Evolutionary conservation across 2,888 invertebrate species (phyloP).

Genomic region (Homarus gammarus): DNA sequence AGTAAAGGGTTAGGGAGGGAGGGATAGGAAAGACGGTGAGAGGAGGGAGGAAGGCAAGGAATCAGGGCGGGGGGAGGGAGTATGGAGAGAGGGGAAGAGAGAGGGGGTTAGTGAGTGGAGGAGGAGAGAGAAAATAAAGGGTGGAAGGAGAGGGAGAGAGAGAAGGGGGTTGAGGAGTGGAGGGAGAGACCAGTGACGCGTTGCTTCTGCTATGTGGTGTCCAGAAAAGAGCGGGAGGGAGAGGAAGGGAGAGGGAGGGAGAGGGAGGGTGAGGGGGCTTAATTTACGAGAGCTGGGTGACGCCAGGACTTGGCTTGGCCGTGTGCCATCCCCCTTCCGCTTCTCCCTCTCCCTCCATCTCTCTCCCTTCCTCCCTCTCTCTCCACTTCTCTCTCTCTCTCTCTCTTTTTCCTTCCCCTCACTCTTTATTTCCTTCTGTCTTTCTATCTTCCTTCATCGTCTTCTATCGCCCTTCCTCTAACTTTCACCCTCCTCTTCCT

Average conservation of each 20-base stretch:
- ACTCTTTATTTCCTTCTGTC: not conserved
- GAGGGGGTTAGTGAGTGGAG: no score
- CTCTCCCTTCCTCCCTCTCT: not conserved
- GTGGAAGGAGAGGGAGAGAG: not conserved
- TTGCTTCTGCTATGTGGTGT: no score
- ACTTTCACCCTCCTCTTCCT: not conserved
- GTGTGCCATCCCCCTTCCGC: constrained; percentile 4
- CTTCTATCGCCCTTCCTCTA: not conserved
- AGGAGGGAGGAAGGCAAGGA: no score
- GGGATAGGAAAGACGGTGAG: no score
- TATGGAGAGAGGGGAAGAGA: no score
- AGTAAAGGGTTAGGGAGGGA: no score
- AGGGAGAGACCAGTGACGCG: not conserved
- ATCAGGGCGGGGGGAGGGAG: no score
- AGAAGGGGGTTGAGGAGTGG: not conserved
- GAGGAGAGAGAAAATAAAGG: no score
- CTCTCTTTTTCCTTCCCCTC: not conserved
- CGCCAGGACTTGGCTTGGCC: constrained; percentile 13
- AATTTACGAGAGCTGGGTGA: constrained; percentile 21
- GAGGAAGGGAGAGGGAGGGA: constrained; percentile 15
- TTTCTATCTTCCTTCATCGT: not conserved
- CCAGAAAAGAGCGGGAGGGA: constrained; percentile 12
- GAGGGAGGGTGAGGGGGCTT: constrained; percentile 1
- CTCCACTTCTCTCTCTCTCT: not conserved
- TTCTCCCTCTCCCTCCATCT: not conserved